Percentiles rank a stretch among this genome's conserved stretches.
Evolutionary conservation across 2,888 invertebrate species (phyloP).

Genomic region (Nasonovia ribisnigri): DNA sequence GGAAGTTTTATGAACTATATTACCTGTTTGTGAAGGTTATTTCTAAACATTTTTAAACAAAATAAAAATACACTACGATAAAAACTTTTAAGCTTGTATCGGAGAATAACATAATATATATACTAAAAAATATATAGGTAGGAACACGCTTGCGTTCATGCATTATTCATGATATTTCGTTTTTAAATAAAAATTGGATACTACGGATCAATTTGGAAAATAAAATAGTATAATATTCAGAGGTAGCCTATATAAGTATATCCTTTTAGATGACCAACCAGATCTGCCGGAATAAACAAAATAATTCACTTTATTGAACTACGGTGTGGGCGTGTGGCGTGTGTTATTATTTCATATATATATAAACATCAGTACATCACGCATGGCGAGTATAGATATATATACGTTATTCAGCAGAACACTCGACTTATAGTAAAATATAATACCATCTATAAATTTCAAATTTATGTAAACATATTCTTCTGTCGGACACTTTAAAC

Average conservation of each 20-base stretch:
- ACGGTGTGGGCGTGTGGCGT: neutral
- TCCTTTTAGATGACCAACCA: constrained; percentile 21
- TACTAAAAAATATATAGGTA: neutral
- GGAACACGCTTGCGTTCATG: neutral
- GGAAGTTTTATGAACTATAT: neutral
- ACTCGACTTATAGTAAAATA: neutral
- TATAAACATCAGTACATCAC: neutral
- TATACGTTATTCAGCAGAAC: neutral
- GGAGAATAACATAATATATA: neutral
- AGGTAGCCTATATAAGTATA: neutral
- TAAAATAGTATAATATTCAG: neutral
- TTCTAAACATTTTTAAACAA: neutral
- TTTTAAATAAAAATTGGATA: constrained; percentile 36
- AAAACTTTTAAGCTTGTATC: constrained; percentile 20
- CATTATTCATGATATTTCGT: constrained; percentile 38
- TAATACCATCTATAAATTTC: neutral
- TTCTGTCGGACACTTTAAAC: neutral
- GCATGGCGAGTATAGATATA: neutral
- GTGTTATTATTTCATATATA: neutral
- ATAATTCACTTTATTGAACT: constrained; percentile 23
- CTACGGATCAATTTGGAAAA: constrained; percentile 8
- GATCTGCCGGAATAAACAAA: neutral
- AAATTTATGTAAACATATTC: constrained; percentile 36
- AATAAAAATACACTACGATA: neutral
- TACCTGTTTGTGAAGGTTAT: neutral